A percentile compares a stretch with the other conserved stretches of the same genome.
These are phyloP conservation scores for Myiagra hebetior DNA, from an alignment of 2,113 vertebrate species.

Conservation along the genomic window DNA sequence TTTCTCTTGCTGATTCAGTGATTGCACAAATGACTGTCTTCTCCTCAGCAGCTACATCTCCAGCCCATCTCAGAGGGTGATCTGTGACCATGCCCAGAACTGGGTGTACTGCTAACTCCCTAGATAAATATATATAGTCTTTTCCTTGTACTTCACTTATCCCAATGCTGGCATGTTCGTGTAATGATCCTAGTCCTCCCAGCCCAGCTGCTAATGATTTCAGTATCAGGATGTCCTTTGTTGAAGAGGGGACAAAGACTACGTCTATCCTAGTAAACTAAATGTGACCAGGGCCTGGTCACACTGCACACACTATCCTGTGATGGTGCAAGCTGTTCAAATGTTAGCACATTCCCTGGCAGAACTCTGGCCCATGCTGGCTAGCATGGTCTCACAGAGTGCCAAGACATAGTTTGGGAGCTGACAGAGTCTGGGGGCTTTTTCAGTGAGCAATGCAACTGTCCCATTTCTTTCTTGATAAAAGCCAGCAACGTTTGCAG, in stretches of 20 bases:
- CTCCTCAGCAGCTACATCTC: not conserved
- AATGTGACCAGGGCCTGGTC: not conserved
- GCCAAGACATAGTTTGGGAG: not conserved
- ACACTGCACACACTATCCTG: accelerated
- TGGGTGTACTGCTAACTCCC: not conserved
- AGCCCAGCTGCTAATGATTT: not conserved
- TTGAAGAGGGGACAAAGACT: not conserved
- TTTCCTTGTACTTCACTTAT: not conserved
- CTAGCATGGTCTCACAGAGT: not conserved
- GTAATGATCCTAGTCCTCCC: not conserved
- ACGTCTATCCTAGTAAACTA: not conserved
- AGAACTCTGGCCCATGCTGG: not conserved
- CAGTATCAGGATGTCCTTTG: not conserved
- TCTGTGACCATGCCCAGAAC: not conserved
- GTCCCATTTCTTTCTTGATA: not conserved
- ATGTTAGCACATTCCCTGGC: not conserved
- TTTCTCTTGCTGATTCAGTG: not conserved
- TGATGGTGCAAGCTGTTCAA: not conserved
- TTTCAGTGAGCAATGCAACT: not conserved
- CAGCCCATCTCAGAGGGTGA: not conserved
- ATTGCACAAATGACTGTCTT: not conserved
- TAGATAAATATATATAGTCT: not conserved
- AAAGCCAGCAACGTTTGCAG: not conserved
- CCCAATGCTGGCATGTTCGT: not conserved
- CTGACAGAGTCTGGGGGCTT: not conserved